These are phyloP conservation scores for Brachionus asplanchnoidis DNA, from an alignment of 1,140 invertebrate genomes.

Conservation along the genomic window DNA sequence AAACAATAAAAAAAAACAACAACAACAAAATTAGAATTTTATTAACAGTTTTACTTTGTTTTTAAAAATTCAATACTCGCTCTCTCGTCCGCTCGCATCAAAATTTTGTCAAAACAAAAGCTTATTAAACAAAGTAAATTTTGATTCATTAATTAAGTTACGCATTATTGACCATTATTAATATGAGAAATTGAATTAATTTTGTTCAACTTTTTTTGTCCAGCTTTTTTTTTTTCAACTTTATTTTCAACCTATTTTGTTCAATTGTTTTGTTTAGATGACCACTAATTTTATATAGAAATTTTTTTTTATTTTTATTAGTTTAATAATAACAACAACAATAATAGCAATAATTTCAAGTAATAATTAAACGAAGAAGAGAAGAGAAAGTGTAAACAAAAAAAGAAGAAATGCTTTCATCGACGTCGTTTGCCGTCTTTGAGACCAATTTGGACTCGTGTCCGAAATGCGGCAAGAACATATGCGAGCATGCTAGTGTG, in stretches of 20 bases:
- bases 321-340: background rate
- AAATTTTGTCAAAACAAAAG: background rate
- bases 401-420: background rate
- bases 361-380: background rate
- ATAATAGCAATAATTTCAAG: background rate
- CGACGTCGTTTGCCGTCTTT: constrained; percentile 17
- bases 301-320: too few relatives aligned
- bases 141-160: background rate
- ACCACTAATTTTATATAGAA: background rate
- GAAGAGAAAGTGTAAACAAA: background rate
- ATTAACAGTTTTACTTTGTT: background rate
- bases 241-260: too few relatives aligned
- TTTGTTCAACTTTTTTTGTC: too few relatives aligned
- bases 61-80: background rate
- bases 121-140: background rate
- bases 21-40: background rate
- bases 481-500: constrained; percentile 28
- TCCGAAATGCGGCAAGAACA: constrained; percentile 33
- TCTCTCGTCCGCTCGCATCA: too few relatives aligned
- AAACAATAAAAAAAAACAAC: background rate
- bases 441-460: constrained; percentile 27
- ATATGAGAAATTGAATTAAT: background rate
- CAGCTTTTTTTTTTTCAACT: too few relatives aligned
- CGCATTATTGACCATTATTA: background rate
- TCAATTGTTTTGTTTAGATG: constrained; percentile 10